Evolutionary conservation across 2,113 vertebrate species (phyloP).

Genomic region (Ailuropoda melanoleuca): DNA sequence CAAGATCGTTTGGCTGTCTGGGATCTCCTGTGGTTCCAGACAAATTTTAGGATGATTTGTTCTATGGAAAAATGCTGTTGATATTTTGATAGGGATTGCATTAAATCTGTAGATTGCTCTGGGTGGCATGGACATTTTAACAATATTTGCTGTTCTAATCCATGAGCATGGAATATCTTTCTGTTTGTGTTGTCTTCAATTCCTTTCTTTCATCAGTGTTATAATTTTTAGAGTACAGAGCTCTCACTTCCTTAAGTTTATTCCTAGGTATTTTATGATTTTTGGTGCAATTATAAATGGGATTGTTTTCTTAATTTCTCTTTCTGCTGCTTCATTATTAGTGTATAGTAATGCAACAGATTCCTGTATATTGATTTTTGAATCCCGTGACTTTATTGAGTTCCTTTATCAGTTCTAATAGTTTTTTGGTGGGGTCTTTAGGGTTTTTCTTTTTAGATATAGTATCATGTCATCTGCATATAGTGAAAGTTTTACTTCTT

Average conservation of each 20-base stretch:
- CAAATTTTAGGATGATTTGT: neutral
- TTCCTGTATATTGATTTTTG: neutral
- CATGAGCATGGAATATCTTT: neutral
- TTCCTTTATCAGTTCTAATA: neutral
- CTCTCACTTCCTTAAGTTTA: neutral
- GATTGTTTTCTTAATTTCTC: neutral
- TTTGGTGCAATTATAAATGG: neutral
- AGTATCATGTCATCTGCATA: neutral
- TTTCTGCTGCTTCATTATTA: neutral
- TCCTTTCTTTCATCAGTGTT: neutral
- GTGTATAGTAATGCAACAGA: neutral
- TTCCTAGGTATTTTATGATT: neutral
- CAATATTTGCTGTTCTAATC: neutral
- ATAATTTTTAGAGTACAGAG: neutral
- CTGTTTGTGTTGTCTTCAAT: neutral
- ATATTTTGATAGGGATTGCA: neutral
- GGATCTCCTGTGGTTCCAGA: neutral
- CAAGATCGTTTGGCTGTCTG: neutral
- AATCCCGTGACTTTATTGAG: neutral
- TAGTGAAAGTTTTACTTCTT: neutral
- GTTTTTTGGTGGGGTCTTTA: neutral
- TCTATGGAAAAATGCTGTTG: neutral
- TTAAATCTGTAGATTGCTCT: neutral
- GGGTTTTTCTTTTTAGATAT: neutral
- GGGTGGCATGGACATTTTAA: neutral